Conservation (phyloP, 64 coral and sea anemone genomes). For the Exaiptasia diaphana region DNA sequence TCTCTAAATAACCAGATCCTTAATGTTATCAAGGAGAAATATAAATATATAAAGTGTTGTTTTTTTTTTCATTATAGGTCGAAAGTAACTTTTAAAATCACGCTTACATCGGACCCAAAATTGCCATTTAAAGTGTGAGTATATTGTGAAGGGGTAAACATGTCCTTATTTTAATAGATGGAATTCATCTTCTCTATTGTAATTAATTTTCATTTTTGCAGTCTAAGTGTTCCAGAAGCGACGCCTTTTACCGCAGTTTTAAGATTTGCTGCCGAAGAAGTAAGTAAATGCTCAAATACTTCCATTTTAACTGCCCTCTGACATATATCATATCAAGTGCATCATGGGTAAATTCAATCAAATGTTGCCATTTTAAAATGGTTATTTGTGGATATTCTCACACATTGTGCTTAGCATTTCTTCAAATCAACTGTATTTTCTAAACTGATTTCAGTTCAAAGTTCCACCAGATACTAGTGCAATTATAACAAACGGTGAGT, state of each 20-base stretch:
- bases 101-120: conserved; percentile 94
- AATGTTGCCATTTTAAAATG: no score
- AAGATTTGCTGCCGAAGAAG: conserved; percentile 99
- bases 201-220: conserved; percentile 1
- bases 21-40: neutral
- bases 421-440: no score
- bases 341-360: neutral
- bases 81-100: conserved; percentile 99
- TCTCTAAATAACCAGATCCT: neutral
- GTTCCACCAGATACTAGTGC: conserved; percentile 96
- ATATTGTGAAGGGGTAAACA: neutral
- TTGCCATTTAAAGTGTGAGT: conserved; percentile 99
- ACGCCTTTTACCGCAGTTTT: conserved; percentile 95
- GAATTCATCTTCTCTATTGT: neutral
- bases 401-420: no score
- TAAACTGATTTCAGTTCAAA: conserved; percentile 96
- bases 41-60: neutral
- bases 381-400: no score
- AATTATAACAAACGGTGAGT: conserved; percentile 99
- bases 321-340: neutral
- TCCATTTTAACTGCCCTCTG: neutral
- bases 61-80: conserved; percentile 60
- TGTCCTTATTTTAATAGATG: neutral
- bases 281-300: conserved; percentile 64
- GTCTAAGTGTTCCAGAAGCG: conserved; percentile 90